These are phyloP conservation scores for Eupithecia vulgata DNA, from an alignment of 2,888 invertebrate genomes.

Conservation along the genomic window DNA sequence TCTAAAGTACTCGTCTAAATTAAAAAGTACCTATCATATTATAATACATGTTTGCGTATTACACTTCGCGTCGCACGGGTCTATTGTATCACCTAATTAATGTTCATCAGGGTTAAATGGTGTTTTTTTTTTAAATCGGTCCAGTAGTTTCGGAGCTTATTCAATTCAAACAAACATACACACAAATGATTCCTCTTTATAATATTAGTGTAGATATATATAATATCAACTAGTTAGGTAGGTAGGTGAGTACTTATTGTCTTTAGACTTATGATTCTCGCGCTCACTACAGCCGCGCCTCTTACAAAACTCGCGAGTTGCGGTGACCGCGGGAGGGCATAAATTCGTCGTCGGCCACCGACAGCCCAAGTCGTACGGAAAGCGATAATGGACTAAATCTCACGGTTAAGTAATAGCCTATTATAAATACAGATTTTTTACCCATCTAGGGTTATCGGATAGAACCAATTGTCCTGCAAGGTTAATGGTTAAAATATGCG, in stretches of 20 bases:
- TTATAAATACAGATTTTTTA: neutral
- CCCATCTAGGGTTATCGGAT: neutral
- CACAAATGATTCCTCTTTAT: too few species aligned
- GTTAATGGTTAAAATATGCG: neutral
- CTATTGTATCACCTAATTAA: too few species aligned
- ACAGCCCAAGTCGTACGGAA: constrained; percentile 51
- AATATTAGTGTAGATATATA: too few species aligned
- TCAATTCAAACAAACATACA: too few species aligned
- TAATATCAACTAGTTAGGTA: neutral
- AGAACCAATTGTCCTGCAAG: neutral
- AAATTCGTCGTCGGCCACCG: constrained; percentile 60
- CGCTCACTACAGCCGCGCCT: constrained; percentile 34
- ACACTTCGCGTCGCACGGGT: too few species aligned
- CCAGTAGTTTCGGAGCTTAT: too few species aligned
- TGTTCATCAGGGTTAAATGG: too few species aligned
- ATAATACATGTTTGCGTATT: too few species aligned
- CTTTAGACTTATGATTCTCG: neutral
- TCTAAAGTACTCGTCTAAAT: too few species aligned
- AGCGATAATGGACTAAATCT: constrained; percentile 62
- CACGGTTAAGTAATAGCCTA: constrained; percentile 48
- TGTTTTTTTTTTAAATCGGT: too few species aligned
- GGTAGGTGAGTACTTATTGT: neutral
- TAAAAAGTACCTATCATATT: too few species aligned
- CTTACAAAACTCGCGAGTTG: constrained; percentile 50
- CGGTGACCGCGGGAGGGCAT: constrained; percentile 61